These are phyloP conservation scores for Pardosa pseudoannulata DNA, from an alignment of 2,888 invertebrate species.

Conservation along the genomic window DNA sequence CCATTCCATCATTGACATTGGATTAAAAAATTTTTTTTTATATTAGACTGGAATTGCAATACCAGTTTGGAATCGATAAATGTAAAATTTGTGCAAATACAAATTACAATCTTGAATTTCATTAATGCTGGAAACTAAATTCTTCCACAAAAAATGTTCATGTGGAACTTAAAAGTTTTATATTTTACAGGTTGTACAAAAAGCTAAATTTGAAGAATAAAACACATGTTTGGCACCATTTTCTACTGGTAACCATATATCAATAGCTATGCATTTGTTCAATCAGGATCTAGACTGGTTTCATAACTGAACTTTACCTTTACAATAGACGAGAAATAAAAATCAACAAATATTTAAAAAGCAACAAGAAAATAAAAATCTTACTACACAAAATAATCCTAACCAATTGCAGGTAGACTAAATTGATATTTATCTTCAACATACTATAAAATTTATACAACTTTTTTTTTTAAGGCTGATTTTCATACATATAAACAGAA, in stretches of 20 bases:
- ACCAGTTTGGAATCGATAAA: slow-evolving; percentile 22
- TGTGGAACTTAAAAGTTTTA: not conserved
- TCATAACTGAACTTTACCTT: not conserved
- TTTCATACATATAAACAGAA: too few relatives aligned
- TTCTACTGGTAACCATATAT: slow-evolving; percentile 52
- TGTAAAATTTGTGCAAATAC: slow-evolving; percentile 26
- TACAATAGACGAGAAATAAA: not conserved
- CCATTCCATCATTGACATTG: not conserved
- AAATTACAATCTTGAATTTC: slow-evolving; percentile 39
- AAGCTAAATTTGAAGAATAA: not conserved
- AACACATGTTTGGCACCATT: slow-evolving; percentile 60
- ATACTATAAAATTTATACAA: too few relatives aligned
- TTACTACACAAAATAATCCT: too few relatives aligned
- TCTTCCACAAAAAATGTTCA: not conserved
- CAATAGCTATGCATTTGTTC: not conserved
- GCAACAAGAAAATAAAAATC: not conserved
- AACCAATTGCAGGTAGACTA: too few relatives aligned
- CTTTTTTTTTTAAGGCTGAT: too few relatives aligned
- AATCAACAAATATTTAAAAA: not conserved
- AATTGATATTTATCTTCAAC: too few relatives aligned
- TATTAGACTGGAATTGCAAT: slow-evolving; percentile 62
- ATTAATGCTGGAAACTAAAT: slow-evolving; percentile 8
- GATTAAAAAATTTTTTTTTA: slow-evolving; percentile 24
- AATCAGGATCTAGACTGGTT: not conserved
- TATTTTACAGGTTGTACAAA: not conserved